Evolutionary conservation across 2,797 vertebrate species (phyloP).

Genomic region (Enteromius trimaculatus): DNA sequence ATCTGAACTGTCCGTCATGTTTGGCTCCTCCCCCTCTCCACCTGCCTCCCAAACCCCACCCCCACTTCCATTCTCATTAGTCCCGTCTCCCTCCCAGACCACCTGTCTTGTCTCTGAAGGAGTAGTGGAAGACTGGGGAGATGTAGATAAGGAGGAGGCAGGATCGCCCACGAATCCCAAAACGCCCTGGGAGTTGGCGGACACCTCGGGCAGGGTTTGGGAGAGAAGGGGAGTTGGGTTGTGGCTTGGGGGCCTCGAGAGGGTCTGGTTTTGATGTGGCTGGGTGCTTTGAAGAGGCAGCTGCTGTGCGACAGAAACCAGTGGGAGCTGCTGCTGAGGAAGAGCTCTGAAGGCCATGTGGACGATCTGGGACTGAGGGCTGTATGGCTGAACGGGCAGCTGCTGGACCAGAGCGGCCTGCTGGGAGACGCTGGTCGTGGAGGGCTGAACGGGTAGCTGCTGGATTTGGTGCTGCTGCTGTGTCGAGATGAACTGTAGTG

Average conservation of each 20-base stretch:
- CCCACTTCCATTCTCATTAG: constrained; percentile 50
- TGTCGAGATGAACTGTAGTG: constrained; percentile 77
- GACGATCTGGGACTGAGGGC: constrained; percentile 74
- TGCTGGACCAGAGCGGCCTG: constrained; percentile 82
- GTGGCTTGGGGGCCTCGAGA: constrained; percentile 53
- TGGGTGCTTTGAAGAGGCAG: constrained; percentile 63
- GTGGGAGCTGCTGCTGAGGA: constrained; percentile 75
- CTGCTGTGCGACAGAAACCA: constrained; percentile 72
- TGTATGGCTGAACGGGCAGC: constrained; percentile 78
- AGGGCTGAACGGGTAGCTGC: constrained; percentile 72
- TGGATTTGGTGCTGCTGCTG: constrained; percentile 70
- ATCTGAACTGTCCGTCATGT: constrained; percentile 66
- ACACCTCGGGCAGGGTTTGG: constrained; percentile 45
- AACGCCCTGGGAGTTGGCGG: constrained; percentile 64
- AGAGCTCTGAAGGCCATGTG: constrained; percentile 80
- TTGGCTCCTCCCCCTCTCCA: constrained; percentile 57
- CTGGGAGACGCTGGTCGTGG: constrained; percentile 77
- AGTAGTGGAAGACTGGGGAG: constrained; percentile 61
- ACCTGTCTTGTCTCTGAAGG: constrained; percentile 65
- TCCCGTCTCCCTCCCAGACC: constrained; percentile 68
- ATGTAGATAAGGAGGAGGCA: constrained; percentile 62
- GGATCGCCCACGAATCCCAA: constrained; percentile 50
- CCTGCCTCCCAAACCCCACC: constrained; percentile 61
- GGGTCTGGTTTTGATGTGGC: constrained; percentile 64
- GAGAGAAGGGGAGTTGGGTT: constrained; percentile 46